Percentiles rank a stretch among this genome's conserved stretches.
Evolutionary conservation across 2,888 invertebrate species (phyloP).

Genomic region (Drosophila hamatofila): DNA sequence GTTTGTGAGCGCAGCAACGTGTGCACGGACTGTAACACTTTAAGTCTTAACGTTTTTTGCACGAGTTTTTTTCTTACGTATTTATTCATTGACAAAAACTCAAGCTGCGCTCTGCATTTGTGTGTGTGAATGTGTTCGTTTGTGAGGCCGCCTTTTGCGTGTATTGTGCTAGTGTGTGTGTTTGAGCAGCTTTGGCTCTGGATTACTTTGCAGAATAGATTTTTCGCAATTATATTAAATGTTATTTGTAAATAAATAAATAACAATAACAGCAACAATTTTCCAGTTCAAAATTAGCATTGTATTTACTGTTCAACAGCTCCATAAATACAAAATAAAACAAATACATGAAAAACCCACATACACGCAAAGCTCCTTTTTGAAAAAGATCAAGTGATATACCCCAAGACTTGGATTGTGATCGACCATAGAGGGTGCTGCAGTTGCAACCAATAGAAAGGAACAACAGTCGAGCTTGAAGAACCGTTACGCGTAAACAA

Average conservation of each 20-base stretch:
- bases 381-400: slow-evolving; percentile 2
- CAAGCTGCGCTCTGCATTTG: slow-evolving; percentile 61
- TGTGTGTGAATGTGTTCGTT: slow-evolving; percentile 42
- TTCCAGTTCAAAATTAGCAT: slow-evolving; percentile 32
- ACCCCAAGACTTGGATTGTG: slow-evolving; percentile 5
- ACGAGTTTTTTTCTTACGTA: slow-evolving; percentile 80
- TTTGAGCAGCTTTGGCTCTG: slow-evolving; percentile 45
- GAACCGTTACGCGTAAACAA: slow-evolving; percentile 62
- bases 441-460: not conserved
- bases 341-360: slow-evolving; percentile 6
- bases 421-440: slow-evolving; percentile 20
- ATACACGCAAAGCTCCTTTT: slow-evolving; percentile 12
- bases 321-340: slow-evolving; percentile 10
- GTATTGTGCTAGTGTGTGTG: slow-evolving; percentile 33
- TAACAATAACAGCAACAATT: slow-evolving; percentile 10
- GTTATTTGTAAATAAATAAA: slow-evolving; percentile 28
- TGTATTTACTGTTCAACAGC: slow-evolving; percentile 51
- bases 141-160: slow-evolving; percentile 49
- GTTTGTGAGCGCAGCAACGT: slow-evolving; percentile 45
- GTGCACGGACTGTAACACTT: slow-evolving; percentile 31
- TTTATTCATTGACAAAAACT: slow-evolving; percentile 81
- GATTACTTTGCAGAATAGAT: slow-evolving; percentile 67
- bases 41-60: slow-evolving; percentile 64
- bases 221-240: slow-evolving; percentile 56
- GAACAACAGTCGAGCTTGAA: slow-evolving; percentile 28